These are phyloP conservation scores for Drosophila tani DNA, from an alignment of 1,140 invertebrate genomes.

Conservation along the genomic window DNA sequence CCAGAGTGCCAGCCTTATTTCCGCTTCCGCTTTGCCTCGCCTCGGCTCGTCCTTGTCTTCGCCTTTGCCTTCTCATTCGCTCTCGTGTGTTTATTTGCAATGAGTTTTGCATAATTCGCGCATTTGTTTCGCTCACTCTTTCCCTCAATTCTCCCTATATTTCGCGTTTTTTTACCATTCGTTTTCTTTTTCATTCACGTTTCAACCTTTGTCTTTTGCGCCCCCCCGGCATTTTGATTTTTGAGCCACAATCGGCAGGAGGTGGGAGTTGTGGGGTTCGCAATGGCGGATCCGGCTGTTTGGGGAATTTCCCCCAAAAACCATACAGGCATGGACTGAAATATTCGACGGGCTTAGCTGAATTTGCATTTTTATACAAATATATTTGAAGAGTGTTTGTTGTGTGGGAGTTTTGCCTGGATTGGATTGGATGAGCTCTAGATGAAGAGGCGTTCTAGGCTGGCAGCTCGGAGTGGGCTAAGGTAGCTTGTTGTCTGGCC, in stretches of 20 bases:
- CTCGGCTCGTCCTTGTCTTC: not conserved
- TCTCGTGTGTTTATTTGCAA: slow-evolving; percentile 75
- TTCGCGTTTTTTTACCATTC: slow-evolving; percentile 13
- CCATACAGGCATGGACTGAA: slow-evolving; percentile 68
- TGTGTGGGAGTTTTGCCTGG: slow-evolving; percentile 19
- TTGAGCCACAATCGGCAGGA: slow-evolving; percentile 68
- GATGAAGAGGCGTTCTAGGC: slow-evolving; percentile 20
- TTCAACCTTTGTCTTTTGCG: slow-evolving; percentile 40
- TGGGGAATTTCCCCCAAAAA: slow-evolving; percentile 58
- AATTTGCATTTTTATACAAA: slow-evolving; percentile 84
- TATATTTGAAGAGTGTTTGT: slow-evolving; percentile 78
- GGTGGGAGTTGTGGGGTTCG: slow-evolving; percentile 30
- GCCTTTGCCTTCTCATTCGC: slow-evolving; percentile 5
- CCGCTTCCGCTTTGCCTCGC: slow-evolving; percentile 18
- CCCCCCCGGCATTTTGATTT: slow-evolving; percentile 74
- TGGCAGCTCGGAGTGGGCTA: slow-evolving; percentile 5
- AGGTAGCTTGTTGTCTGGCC: slow-evolving; percentile 61
- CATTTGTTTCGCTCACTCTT: slow-evolving; percentile 74
- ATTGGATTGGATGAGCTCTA: slow-evolving; percentile 51
- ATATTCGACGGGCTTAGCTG: slow-evolving; percentile 81
- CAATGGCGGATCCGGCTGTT: slow-evolving; percentile 11
- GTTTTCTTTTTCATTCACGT: not conserved
- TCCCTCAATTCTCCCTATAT: slow-evolving; percentile 1
- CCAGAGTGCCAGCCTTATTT: slow-evolving; percentile 47
- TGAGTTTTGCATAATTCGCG: slow-evolving; percentile 83